Base-by-base conservation (phyloP, 1,140 invertebrate species). In the Drosophila leontia region DNA sequence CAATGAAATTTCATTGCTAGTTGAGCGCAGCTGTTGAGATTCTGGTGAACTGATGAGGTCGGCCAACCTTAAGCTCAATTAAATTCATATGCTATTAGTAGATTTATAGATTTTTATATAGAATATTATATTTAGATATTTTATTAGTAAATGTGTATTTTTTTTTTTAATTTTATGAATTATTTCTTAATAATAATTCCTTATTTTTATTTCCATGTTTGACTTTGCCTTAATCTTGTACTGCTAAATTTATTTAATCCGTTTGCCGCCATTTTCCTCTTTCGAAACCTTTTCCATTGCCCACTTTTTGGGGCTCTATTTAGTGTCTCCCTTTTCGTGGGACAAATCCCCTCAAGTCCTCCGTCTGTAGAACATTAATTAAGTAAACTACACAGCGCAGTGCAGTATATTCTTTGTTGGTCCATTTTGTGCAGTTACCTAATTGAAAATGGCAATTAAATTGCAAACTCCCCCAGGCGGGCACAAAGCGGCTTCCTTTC, bases 361-460 rank as follows among this genome's bases (percentile, higher is more conserved):
- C 17, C 19, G 26, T 17, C 37, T 47, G 45, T 19, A 48, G 26
- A 71, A 72, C 70, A 74, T 74, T 72, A 72, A 60, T 74, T 74
- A 72, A 72, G 67, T 72, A 72, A 74, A 72, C 70, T 60, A 74
- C 67, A 51, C 23, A 50, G 67, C 19, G n/a, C 29, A 37, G 9
- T 71, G 53, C 69, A 72, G 67, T 32, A 35, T 26, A 59, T 80
- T 81, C 59, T 75, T 75, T 48, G 44, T 45, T 58, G 12, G 41
- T 45, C 51, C 50, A 51, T 63, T 63, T 81, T 78, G 57, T 56
- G 62, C 26, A 69, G 58, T 88, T 65, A 50, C 57, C 84, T 88
- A 87, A 88, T 87, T 87, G 84, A 80, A 87, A 87, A 88, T 80
- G 45, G 68, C 83, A 88, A 87, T 88, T 87, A 87, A 77, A 67